Percentiles rank a stretch among this genome's conserved stretches.
phyloP scores from a whole-genome alignment of 2,797 vertebrate species.

The Hemibagrus guttatus region DNA sequence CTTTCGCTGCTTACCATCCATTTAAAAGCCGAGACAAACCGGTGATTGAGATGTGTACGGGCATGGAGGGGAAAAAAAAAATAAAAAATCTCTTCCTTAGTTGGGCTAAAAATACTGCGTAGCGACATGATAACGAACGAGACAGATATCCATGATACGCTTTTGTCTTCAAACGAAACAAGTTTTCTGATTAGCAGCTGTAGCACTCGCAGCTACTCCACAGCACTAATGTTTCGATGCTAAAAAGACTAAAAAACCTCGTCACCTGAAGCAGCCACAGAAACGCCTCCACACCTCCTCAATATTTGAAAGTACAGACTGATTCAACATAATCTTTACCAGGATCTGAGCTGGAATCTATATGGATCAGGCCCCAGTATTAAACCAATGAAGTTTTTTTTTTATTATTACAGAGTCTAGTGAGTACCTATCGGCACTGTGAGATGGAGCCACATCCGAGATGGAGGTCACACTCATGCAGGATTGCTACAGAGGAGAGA shows the following conservation, averaged over 20 bases:
- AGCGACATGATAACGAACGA: neutral
- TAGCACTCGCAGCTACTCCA: neutral
- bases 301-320: neutral
- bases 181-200: neutral
- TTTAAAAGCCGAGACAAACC: neutral
- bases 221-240: neutral
- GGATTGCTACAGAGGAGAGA: neutral
- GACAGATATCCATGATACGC: neutral
- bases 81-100: neutral
- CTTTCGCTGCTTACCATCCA: neutral
- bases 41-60: neutral
- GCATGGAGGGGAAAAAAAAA: neutral
- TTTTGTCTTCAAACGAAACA: constrained; percentile 1
- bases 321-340: neutral
- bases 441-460: neutral
- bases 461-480: neutral
- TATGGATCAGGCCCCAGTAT: neutral
- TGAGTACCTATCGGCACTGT: neutral
- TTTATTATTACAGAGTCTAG: neutral
- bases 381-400: neutral
- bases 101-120: neutral
- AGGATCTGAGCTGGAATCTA: neutral
- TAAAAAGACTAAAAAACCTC: neutral
- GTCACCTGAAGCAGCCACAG: neutral
- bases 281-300: neutral